phyloP scores from a whole-genome alignment of 2,113 vertebrate species.

The Nesoenas mayeri region DNA sequence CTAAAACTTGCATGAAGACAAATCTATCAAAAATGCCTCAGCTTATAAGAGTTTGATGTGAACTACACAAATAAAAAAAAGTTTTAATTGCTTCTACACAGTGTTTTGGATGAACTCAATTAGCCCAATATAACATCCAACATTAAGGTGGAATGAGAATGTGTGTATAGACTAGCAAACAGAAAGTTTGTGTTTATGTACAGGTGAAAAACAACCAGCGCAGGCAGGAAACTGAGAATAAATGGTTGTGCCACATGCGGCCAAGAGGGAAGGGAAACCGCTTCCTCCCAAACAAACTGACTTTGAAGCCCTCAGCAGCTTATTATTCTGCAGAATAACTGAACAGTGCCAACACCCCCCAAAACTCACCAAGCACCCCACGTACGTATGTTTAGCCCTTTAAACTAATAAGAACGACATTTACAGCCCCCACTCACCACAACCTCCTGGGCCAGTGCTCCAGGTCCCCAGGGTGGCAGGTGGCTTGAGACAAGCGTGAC shows the following conservation, averaged over 20 bases:
- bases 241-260: neutral
- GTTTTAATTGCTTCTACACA: neutral
- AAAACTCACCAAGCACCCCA: neutral
- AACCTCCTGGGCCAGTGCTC: constrained; percentile 28
- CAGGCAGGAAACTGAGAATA: neutral
- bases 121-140: neutral
- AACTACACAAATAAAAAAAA: neutral
- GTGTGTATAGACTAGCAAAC: neutral
- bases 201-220: neutral
- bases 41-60: neutral
- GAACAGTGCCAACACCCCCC: neutral
- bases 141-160: neutral
- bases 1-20: neutral
- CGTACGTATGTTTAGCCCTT: neutral
- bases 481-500: neutral
- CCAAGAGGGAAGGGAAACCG: neutral
- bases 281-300: neutral
- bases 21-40: neutral
- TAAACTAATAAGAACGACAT: neutral
- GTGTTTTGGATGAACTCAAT: neutral
- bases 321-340: neutral
- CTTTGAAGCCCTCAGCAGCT: neutral
- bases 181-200: neutral
- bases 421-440: constrained; percentile 44
- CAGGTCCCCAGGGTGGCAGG: constrained; percentile 5